Evolutionary conservation across 2,888 invertebrate genomes (phyloP), one percentile per base, ranked within the genome.

Genomic region (Apantesis nais): DNA sequence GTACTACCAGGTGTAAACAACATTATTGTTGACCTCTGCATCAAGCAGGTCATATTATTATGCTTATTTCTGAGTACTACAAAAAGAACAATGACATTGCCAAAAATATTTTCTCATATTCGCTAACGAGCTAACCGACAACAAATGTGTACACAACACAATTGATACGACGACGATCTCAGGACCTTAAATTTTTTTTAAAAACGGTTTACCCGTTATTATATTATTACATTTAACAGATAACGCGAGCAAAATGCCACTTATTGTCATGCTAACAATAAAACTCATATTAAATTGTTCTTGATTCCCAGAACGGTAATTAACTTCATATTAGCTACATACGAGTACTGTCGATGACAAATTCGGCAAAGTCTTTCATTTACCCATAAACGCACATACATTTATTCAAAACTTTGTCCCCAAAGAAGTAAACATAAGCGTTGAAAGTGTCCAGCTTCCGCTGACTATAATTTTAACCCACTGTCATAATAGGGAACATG

Each of bases 231-330:
- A 68, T 70, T 80, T 78, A 78, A 74, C 76, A 74, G 41, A 67
- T 39, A 67, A 61, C 44, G 8, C 60, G 14, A 22, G 44, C 55
- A 71, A 80, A 80, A 76, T 63, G 74, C 71, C 76, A 78, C 73
- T 76, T 62, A 71, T 72, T 78, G 74, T 79, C 73, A 70, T 67
- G 63, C 39, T 55, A 72, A 71, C 74, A 73, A 75, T 74, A 78
- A 79, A 74, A 77, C 73, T 68, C 62, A 61, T 73, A 72, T 71
- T 68, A 75, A 77, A 86, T 85, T 86, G 84, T 85, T 77, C 64
- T 68, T 14, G 63, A 25, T 85, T 86, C 86, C 78, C 86, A 86
- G 78, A 81, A 68, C 52, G 67, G 73, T 79, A 80, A 83, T 84
- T 83, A 78, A 65, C 73, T 78, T 76, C 78, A 78, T 77, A 39